Evolutionary conservation across 2,797 vertebrate genomes (phyloP), one percentile per base, ranked within the genome.

Genomic region (Rhinichthys osculus): DNA sequence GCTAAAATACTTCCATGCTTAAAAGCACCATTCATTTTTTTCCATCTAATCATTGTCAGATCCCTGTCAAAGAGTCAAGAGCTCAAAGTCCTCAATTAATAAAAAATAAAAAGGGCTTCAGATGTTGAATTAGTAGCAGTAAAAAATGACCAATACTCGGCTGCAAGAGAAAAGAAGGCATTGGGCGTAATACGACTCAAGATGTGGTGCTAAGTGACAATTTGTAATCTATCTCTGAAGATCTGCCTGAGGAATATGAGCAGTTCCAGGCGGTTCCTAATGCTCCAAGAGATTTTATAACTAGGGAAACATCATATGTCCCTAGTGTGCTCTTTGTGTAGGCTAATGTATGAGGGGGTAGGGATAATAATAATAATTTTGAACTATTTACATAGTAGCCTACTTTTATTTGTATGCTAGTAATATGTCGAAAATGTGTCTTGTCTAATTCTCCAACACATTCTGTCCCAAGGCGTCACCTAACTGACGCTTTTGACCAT

Each of bases 21-120:
- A 85, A 90, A 93, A 93, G 82, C 72, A 52, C 89, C 91, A 95
- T 95, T 89, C 89, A 93, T 94, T 91, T 92, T 91, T 94, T 89
- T 91, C 89, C 90, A 87, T 70, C 23, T 94, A 94, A 95, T 94
- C 93, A 92, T 90, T 94, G 89, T 95, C 94, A 95, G 94, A 91
- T 87, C 91, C 73, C 87, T 87, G 90, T 90, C 85, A 86, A 88
- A 85, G 91, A 89, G 88, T 90, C 77, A 88, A 73, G 80, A 76
- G 70, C 89, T 93, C 88, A 84, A 84, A 92, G 91, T 88, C 81
- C 81, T 85, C 66, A 78, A 90, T 90, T 88, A 87, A 82, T 67
- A 90, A 89, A 44, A 80, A 85, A 73, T 73, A 90, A 84, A 90
- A 87, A 83, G 70, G 80, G 71, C 19, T 66, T 87, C n/a, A 69